These are phyloP conservation scores for Elephas maximus DNA, from an alignment of 2,113 vertebrate genomes.

Conservation along the genomic window DNA sequence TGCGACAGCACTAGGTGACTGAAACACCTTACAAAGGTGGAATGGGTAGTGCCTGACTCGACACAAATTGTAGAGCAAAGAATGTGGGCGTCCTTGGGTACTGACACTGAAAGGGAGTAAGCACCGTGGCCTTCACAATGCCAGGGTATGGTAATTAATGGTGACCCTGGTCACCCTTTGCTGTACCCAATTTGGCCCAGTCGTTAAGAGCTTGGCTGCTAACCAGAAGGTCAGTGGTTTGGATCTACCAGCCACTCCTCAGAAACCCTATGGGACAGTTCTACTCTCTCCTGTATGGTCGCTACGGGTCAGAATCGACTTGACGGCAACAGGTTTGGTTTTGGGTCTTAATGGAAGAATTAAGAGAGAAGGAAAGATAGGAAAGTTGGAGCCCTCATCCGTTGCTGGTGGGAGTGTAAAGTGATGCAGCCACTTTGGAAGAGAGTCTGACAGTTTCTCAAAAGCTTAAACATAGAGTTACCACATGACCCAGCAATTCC, in stretches of 20 bases:
- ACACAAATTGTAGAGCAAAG: background rate
- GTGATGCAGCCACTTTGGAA: no score
- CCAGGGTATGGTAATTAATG: background rate
- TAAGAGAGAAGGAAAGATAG: background rate
- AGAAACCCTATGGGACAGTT: no score
- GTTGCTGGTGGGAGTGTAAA: no score
- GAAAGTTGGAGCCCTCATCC: background rate
- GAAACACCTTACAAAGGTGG: background rate
- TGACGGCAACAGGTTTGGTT: no score
- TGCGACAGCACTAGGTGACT: no score
- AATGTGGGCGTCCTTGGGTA: background rate
- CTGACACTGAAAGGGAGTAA: background rate
- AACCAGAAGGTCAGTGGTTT: no score
- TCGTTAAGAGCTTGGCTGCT: no score
- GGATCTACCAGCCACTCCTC: no score
- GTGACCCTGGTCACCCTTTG: background rate
- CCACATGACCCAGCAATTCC: background rate
- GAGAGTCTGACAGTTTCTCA: background rate
- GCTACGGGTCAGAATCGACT: no score
- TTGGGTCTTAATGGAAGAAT: background rate
- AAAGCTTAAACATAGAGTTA: background rate
- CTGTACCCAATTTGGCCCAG: background rate
- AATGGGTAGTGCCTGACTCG: background rate
- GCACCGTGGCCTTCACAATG: fast-evolving
- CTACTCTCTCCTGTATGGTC: no score